Percentiles rank a stretch among this genome's conserved stretches.
Conservation (phyloP, 2,797 vertebrate species). For the Euthynnus affinis region DNA sequence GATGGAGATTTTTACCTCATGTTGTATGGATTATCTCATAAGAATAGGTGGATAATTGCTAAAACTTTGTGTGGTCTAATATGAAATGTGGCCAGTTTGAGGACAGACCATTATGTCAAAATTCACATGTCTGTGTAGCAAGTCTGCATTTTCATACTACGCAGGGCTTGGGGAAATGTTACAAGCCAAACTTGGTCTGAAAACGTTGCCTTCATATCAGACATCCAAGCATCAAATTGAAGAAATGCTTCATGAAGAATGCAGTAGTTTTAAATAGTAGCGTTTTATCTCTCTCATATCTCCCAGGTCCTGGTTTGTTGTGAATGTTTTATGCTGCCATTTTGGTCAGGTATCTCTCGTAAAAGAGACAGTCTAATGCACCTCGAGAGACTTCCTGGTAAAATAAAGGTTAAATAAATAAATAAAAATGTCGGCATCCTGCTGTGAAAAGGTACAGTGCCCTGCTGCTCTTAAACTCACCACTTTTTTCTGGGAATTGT, state of each 20-base stretch:
- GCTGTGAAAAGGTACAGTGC: background rate
- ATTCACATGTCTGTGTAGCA: too few relatives aligned
- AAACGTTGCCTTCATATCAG: too few relatives aligned
- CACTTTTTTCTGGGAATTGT: constrained; percentile 8
- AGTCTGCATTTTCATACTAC: background rate
- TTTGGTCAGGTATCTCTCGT: background rate
- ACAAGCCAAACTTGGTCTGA: too few relatives aligned
- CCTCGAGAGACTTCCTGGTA: background rate
- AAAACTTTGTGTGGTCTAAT: background rate
- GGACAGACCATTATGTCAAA: too few relatives aligned
- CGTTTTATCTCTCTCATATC: background rate
- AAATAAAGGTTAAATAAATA: background rate
- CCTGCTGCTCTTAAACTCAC: constrained; percentile 2
- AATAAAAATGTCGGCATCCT: background rate
- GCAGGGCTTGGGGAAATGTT: background rate
- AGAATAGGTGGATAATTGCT: background rate
- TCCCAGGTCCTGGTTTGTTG: too few relatives aligned
- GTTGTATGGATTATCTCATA: background rate
- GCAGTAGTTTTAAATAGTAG: background rate
- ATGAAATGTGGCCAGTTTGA: too few relatives aligned
- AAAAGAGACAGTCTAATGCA: background rate
- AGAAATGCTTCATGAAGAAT: background rate
- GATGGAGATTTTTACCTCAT: background rate
- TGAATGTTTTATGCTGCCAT: background rate
- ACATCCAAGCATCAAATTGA: too few relatives aligned